Conservation (phyloP, 1,140 invertebrate species). For the Heliconius nattereri region DNA sequence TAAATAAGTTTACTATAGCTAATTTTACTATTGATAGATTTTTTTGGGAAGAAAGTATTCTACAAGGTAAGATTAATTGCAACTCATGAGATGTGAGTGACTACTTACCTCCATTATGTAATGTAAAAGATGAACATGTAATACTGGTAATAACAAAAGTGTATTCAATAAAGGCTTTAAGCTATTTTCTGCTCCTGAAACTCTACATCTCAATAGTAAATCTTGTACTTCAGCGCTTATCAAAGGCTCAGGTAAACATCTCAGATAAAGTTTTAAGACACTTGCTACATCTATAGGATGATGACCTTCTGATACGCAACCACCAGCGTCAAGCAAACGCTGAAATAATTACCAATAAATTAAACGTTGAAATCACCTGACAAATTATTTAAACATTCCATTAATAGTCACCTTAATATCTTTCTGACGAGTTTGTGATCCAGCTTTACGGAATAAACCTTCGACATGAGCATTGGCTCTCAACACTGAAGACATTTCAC, state of each 20-base stretch:
- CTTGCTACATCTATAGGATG: constrained; percentile 91
- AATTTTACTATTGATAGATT: not conserved
- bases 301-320: constrained; percentile 83
- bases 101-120: constrained; percentile 78
- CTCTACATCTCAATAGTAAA: constrained; percentile 86
- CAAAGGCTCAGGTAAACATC: constrained; percentile 90
- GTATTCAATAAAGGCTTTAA: constrained; percentile 74
- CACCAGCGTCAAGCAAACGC: constrained; percentile 85
- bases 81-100: not conserved
- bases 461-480: constrained; percentile 86
- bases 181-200: constrained; percentile 72
- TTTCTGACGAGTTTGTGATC: constrained; percentile 89
- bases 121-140: constrained; percentile 79
- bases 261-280: constrained; percentile 91
- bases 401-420: constrained; percentile 85
- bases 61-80: not conserved
- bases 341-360: constrained; percentile 57
- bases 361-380: constrained; percentile 1
- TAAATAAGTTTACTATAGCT: not conserved
- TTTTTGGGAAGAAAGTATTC: not conserved
- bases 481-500: constrained; percentile 86
- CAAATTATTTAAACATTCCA: not conserved
- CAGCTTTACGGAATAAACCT: constrained; percentile 92
- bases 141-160: constrained; percentile 72
- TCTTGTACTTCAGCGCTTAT: constrained; percentile 87